Evolutionary conservation across 2,888 invertebrate species (phyloP), one percentile per base, ranked within the genome.

Genomic region (Chrysomela aeneicollis): DNA sequence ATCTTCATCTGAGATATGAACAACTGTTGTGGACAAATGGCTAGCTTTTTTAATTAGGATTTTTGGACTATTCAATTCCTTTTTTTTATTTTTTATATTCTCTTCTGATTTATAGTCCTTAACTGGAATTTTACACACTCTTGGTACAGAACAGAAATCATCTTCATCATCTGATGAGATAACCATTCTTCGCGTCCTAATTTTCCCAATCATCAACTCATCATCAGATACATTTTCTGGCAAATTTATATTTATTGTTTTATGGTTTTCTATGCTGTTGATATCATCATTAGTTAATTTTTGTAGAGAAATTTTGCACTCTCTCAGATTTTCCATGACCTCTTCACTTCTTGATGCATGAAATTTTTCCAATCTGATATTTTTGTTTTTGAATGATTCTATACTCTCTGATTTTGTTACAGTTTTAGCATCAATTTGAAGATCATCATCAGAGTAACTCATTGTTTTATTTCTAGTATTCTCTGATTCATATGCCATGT

Each of bases 1-100:
- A 18, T 70, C 67, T 22, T 71, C 71, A 57, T 71, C 67, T 52
- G 55, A 55, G 26, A 62, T 35, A 10, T 42, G n/a, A 42, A n/a
- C 2, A 42, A 47, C 30, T 52, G 10, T 47, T 50, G 15, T 26
- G 26, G 26, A 35, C 8, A 30, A 17, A 18, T 17, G 54, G 37
- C 6, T 22, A 21, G 32, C 10, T 55, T 59, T 61, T 18, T 55
- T 57, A 9, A 10, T 18, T 1, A 59, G 8, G 10, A 10, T 17
- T 1, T 53, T 63, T 54, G 61, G 19, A 15, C 12, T 26, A 58
- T 58, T 46, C 15, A 15, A 49, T 51, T 47, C 19, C 10, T 12
- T 53, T 53, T 42, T 57, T 57, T 49, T 15, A 26, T 21, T 57
- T 57, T 57, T 17, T 18, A 12, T 21, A 37, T 49, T 42, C 4